Base-by-base conservation (phyloP, 2,113 vertebrate species). In the Xiphophorus maculatus region DNA sequence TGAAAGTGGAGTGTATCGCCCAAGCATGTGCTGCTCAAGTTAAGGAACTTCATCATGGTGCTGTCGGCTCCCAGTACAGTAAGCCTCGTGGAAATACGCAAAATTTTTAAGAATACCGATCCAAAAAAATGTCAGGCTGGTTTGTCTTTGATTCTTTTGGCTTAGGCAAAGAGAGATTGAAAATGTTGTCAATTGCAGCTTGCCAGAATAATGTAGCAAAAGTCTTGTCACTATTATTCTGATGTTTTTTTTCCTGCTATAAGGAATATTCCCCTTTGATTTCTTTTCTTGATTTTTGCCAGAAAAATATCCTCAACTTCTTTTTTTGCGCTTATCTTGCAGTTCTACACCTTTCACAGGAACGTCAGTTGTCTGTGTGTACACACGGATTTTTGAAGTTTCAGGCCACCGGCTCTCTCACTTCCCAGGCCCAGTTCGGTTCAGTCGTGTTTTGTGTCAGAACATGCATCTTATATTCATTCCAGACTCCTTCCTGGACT, bases 391-490 rank as follows among this genome's bases (percentile, higher is more conserved):
- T 84, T 58, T 89, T 89, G 88, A 91, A 89, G 86, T 90, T 82
- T 80, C 69, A 72, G 85, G 79, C 74, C 86, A 79, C 84, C 67
- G 27, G 75, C 82, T 79, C 76, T 62, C 76, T 82, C 32, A 66
- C 80, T 86, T 77, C 78, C 72, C 85, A 83, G 82, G 70, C 76
- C 81, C 79, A 1, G 4, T 30, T 48, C 44, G 62, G 61, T 51
- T 76, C 73, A 60, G 67, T 66, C 73, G 48, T 87, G 84, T 86
- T 86, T 87, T 88, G 84, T 82, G 84, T 91, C 80, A 90, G 92
- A 91, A 90, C 90, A 88, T 40, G 80, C 67, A 90, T 93, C 91
- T 84, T 63, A 85, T 86, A 91, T 93, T 92, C 92, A 90, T 80
- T 80, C 51, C 74, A 19, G 83, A 65, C 85, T 76, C 69, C 87